Conservation (phyloP, 2,888 invertebrate species). For the Galerucella pusilla region DNA sequence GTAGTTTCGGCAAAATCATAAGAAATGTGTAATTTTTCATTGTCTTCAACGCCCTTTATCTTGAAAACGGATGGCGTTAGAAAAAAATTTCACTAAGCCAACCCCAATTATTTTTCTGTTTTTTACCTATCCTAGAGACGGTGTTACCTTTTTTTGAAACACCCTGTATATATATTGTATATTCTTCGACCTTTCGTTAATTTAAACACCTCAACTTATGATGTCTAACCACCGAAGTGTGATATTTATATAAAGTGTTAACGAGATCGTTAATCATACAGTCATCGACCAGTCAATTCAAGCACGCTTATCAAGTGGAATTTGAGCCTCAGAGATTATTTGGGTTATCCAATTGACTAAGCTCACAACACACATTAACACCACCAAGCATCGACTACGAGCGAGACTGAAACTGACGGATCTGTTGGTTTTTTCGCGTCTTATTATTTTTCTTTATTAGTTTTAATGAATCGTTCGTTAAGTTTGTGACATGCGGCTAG, state of each 20-base stretch:
- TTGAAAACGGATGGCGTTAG: too few species aligned
- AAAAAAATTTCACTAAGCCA: too few species aligned
- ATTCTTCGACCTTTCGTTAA: background rate
- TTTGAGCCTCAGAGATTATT: slow-evolving; percentile 40
- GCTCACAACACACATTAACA: slow-evolving; percentile 30
- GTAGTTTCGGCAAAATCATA: too few species aligned
- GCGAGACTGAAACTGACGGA: background rate
- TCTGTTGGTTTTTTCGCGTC: background rate
- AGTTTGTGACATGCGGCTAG: background rate
- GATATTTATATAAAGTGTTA: slow-evolving; percentile 46
- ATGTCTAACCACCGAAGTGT: slow-evolving; percentile 12
- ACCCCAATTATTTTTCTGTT: too few species aligned
- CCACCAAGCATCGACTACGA: background rate
- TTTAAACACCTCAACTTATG: background rate
- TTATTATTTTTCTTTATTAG: background rate
- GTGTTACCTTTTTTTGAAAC: too few species aligned
- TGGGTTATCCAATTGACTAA: slow-evolving; percentile 41
- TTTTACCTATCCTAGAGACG: too few species aligned
- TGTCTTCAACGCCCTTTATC: too few species aligned
- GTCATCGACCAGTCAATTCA: slow-evolving; percentile 40
- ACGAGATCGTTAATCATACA: slow-evolving; percentile 49
- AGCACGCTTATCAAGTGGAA: slow-evolving; percentile 33
- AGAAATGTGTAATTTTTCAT: too few species aligned
- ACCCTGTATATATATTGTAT: background rate
- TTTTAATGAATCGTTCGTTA: slow-evolving; percentile 1